Evolutionary conservation across 2,113 vertebrate genomes (phyloP).

Genomic region (Peromyscus polionotus): DNA sequence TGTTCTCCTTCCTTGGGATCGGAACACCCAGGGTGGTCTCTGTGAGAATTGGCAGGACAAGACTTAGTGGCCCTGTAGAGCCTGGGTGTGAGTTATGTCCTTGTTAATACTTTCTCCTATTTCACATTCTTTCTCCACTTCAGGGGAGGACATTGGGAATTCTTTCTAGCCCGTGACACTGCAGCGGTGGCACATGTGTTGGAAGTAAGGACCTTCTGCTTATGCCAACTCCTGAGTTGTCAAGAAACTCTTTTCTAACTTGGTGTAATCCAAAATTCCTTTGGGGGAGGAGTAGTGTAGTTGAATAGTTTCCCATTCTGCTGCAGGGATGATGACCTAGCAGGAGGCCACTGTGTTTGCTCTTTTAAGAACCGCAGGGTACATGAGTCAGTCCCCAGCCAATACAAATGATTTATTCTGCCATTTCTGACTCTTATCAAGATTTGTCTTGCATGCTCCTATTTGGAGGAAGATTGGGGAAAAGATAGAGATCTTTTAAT

Average conservation of each 20-base stretch:
- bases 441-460: background rate
- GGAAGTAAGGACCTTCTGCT: background rate
- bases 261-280: constrained; percentile 15
- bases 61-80: background rate
- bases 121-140: constrained; percentile 53
- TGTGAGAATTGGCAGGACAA: background rate
- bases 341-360: background rate
- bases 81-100: background rate
- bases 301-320: constrained; percentile 9
- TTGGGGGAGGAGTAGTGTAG: background rate
- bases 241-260: constrained; percentile 30
- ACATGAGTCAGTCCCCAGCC: background rate
- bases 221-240: background rate
- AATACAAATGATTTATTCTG: constrained; percentile 44
- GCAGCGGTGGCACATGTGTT: background rate
- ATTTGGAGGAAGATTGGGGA: background rate
- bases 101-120: constrained; percentile 41
- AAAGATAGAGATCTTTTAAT: constrained; percentile 25
- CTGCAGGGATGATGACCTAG: background rate
- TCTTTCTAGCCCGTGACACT: background rate
- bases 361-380: background rate
- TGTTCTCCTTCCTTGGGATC: constrained; percentile 34
- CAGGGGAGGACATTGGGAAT: background rate
- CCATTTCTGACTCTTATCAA: constrained; percentile 31
- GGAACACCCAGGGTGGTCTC: background rate